A percentile compares a stretch with the other conserved stretches of the same genome.
Conservation (phyloP, 2,888 invertebrate species). For the Plebejus argus region DNA sequence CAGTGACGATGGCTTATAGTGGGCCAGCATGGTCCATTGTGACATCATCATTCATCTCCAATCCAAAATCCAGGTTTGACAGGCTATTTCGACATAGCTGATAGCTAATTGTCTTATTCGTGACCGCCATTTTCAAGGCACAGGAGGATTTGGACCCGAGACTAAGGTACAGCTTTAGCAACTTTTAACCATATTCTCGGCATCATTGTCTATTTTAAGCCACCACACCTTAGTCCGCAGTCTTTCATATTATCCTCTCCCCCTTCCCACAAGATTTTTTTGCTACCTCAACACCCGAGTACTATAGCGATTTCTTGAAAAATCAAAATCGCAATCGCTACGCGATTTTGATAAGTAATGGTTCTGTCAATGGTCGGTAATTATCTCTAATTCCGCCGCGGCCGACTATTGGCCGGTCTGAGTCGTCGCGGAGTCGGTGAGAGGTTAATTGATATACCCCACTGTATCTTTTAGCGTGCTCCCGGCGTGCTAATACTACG, state of each 20-base stretch:
- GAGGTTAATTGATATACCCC: constrained; percentile 35
- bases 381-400: constrained; percentile 31
- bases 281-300: too few species aligned
- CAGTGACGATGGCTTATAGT: too few species aligned
- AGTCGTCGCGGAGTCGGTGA: neutral
- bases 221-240: too few species aligned
- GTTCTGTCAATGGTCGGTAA: constrained; percentile 15
- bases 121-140: constrained; percentile 13
- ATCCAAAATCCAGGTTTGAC: too few species aligned
- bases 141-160: constrained; percentile 38
- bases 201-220: too few species aligned
- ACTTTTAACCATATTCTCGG: too few species aligned
- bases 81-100: too few species aligned
- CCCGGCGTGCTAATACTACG: neutral
- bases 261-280: too few species aligned
- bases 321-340: neutral
- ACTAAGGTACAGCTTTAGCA: constrained; percentile 40
- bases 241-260: too few species aligned
- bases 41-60: too few species aligned
- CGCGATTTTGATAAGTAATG: neutral
- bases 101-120: too few species aligned
- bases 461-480: constrained; percentile 21
- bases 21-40: too few species aligned
- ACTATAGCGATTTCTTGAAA: neutral
- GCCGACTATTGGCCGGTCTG: constrained; percentile 33